Evolutionary conservation across 2,113 vertebrate genomes (phyloP).

Genomic region (Poeciliopsis turrubarensis): DNA sequence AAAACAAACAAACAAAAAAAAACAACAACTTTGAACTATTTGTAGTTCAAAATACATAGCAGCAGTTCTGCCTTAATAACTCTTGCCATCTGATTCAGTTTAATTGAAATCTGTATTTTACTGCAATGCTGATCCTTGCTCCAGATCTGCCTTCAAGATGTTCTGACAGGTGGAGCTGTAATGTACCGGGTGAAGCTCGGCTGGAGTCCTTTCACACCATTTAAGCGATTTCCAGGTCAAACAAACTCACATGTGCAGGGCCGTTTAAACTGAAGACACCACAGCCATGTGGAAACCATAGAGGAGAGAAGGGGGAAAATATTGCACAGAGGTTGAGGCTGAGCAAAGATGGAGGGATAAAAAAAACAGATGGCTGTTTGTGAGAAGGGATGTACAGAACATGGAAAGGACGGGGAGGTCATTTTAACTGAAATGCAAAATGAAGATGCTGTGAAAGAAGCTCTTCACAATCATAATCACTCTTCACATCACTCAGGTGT

Average conservation of each 20-base stretch:
- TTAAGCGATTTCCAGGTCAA: conserved; percentile 78
- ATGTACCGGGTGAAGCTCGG: conserved; percentile 71
- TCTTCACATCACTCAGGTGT: not conserved
- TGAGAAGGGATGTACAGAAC: conserved; percentile 1
- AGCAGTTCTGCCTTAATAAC: not conserved
- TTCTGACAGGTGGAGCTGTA: conserved; percentile 56
- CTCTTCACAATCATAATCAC: not conserved
- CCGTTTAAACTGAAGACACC: conserved; percentile 50
- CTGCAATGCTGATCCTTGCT: conserved; percentile 5
- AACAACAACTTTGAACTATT: too few species aligned
- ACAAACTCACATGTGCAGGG: conserved; percentile 73
- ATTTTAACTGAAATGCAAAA: not conserved
- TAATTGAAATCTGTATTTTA: conserved; percentile 12
- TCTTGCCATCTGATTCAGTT: not conserved
- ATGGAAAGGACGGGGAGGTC: not conserved
- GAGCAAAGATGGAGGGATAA: conserved; percentile 2
- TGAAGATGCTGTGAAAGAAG: not conserved
- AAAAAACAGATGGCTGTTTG: conserved; percentile 4
- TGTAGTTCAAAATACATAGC: not conserved
- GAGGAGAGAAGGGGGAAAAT: conserved; percentile 4
- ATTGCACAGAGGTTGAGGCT: not conserved
- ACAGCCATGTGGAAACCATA: conserved; percentile 34
- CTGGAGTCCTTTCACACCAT: conserved; percentile 72
- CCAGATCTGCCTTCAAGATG: conserved; percentile 8
- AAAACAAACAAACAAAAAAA: too few species aligned